These are phyloP conservation scores for Acronicta psi DNA, from an alignment of 2,888 invertebrate genomes.

Conservation along the genomic window DNA sequence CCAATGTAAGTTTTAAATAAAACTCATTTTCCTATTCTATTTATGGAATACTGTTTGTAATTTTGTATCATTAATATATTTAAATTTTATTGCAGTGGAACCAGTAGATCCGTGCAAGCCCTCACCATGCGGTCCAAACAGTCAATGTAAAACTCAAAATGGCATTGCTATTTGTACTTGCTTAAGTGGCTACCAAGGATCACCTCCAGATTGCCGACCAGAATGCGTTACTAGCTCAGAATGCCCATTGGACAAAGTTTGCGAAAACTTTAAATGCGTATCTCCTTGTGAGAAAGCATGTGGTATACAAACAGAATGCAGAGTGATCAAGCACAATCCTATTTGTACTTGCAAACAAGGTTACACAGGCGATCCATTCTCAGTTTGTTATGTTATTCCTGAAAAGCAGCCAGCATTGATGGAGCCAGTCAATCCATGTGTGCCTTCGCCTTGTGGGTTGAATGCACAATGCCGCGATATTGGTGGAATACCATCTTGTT, in stretches of 20 bases:
- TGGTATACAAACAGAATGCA: slow-evolving; percentile 91
- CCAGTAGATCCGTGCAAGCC: slow-evolving; percentile 89
- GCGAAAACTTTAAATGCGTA: slow-evolving; percentile 91
- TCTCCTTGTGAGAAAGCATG: slow-evolving; percentile 92
- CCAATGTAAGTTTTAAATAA: slow-evolving; percentile 85
- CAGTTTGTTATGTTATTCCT: slow-evolving; percentile 78
- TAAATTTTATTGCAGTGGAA: slow-evolving; percentile 70
- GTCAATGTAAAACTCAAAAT: slow-evolving; percentile 89
- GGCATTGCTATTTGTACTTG: slow-evolving; percentile 92
- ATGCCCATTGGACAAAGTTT: slow-evolving; percentile 91
- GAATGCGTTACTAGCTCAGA: slow-evolving; percentile 92
- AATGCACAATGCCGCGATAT: slow-evolving; percentile 90
- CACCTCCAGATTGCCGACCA: slow-evolving; percentile 92
- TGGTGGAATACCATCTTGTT: slow-evolving; percentile 90
- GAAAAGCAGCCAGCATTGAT: slow-evolving; percentile 67
- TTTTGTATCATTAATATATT: neutral
- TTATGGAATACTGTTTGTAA: neutral
- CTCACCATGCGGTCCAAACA: slow-evolving; percentile 94
- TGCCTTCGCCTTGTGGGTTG: slow-evolving; percentile 94
- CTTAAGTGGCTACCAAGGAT: slow-evolving; percentile 90
- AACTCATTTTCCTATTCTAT: neutral
- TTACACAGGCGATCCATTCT: slow-evolving; percentile 91
- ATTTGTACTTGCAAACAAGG: slow-evolving; percentile 91
- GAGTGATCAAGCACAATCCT: slow-evolving; percentile 92
- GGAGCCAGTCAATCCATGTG: slow-evolving; percentile 89